These are phyloP conservation scores for Charanyca ferruginea DNA, from an alignment of 2,888 invertebrate species.

Conservation along the genomic window DNA sequence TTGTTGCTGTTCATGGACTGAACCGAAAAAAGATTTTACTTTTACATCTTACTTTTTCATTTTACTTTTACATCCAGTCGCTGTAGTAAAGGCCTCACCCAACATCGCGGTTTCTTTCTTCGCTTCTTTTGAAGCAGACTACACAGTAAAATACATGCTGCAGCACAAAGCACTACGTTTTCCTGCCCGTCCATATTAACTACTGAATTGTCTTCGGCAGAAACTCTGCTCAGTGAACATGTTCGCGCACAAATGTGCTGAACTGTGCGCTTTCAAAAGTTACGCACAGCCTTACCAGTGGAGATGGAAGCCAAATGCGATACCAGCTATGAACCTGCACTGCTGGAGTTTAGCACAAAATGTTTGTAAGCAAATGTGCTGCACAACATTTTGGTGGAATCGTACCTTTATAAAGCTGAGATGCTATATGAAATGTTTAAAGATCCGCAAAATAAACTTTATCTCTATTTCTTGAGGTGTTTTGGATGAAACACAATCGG, in stretches of 20 bases:
- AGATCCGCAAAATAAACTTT: no score
- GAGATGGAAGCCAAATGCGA: slow-evolving; percentile 30
- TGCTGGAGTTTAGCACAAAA: slow-evolving; percentile 46
- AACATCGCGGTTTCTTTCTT: no score
- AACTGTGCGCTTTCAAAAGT: no score
- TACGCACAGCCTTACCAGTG: slow-evolving; percentile 46
- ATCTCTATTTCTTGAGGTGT: no score
- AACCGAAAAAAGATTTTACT: no score
- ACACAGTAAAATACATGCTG: slow-evolving; percentile 50
- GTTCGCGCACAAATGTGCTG: slow-evolving; percentile 48
- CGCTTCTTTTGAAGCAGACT: slow-evolving; percentile 50
- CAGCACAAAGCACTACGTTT: slow-evolving; percentile 59
- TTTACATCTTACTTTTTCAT: no score
- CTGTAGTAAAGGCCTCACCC: no score
- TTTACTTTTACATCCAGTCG: no score
- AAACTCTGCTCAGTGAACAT: slow-evolving; percentile 48
- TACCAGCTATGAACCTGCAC: slow-evolving; percentile 28
- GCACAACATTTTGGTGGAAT: slow-evolving; percentile 41
- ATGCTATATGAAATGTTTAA: no score
- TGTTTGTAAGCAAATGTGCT: no score
- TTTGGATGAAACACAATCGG: no score
- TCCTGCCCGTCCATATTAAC: slow-evolving; percentile 52
- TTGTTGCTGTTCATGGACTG: no score
- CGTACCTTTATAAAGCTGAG: slow-evolving; percentile 6
- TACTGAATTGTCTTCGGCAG: slow-evolving; percentile 38